Base-by-base conservation (phyloP, 2,113 vertebrate species). In the Sus scrofa region DNA sequence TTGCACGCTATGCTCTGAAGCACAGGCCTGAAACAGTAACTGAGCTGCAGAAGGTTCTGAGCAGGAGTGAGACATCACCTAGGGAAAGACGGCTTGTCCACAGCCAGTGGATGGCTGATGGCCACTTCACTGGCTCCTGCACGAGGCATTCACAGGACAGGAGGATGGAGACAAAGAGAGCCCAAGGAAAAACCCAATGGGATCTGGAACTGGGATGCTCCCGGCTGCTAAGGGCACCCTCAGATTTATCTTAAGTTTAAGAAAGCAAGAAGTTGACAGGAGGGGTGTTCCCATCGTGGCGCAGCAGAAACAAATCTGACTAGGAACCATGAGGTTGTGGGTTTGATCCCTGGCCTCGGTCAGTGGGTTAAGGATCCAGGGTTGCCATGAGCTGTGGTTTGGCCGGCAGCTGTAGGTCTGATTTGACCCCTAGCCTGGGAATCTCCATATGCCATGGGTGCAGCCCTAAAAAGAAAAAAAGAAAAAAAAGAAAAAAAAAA, bases 211-310 rank as follows among this genome's bases (percentile, higher is more conserved):
- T 1, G 0, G 85, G 78, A 82, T 63, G 67, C 71, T 37, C 67
- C 88, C 34, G 0, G 68, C 52, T 86, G 94, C 77, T 12, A 37
- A 70, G 52, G 65, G 44, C 2, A 0, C 14, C 4, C 89, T 85
- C 15, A 4, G 58, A 88, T 86, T 79, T 68, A 71, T 92, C 75
- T 93, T 96, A 85, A 63, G 94, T 78, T 34, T 13, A 95, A 52
- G 52, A 68, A 77, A 88, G 52, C 32, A 24, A 67, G 60, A 82
- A 74, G 70, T 86, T 83, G 56, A 86, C 54, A 92, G 89, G 56
- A 88, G 78, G 44, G 44, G 44, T 44, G 44, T 44, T 44, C 44
- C 44, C 44, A 44, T 44, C 8, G 44, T 44, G 44, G 44, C 44
- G 44, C 44, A 44, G 44, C 44, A 44, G 44, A 44, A 44, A 44